phyloP scores from a whole-genome alignment of 1,140 invertebrate species.

The Cherax destructor region DNA sequence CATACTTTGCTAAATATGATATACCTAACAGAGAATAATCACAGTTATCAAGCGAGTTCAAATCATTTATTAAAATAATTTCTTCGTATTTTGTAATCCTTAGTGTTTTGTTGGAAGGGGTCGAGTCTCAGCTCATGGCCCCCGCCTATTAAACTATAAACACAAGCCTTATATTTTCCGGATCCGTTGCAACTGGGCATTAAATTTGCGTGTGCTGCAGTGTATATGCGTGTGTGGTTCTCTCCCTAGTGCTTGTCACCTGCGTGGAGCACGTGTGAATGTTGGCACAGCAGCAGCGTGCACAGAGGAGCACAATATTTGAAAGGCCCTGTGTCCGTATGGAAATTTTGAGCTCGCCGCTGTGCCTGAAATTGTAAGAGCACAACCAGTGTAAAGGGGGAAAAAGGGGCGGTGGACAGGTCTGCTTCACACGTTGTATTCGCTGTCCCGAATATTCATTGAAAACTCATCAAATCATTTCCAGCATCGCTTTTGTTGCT shows the following conservation, averaged over 20 bases:
- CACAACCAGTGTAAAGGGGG: not conserved
- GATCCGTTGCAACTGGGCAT: too few relatives aligned
- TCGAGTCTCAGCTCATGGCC: too few relatives aligned
- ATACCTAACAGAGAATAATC: too few relatives aligned
- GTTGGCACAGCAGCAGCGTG: slow-evolving; percentile 1
- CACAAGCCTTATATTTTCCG: too few relatives aligned
- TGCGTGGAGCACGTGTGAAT: not conserved
- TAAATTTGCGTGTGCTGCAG: not conserved
- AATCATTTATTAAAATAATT: too few relatives aligned
- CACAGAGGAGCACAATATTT: slow-evolving; percentile 43
- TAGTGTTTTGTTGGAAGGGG: too few relatives aligned
- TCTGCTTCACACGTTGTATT: slow-evolving; percentile 45
- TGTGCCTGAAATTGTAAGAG: slow-evolving; percentile 16
- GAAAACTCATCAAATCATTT: slow-evolving; percentile 48
- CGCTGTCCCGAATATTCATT: slow-evolving; percentile 32
- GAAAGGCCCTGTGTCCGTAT: slow-evolving; percentile 20
- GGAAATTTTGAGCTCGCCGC: slow-evolving; percentile 4
- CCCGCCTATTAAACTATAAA: too few relatives aligned
- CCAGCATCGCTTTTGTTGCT: slow-evolving; percentile 15
- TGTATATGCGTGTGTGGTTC: not conserved
- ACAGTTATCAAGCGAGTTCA: too few relatives aligned
- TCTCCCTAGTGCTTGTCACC: not conserved
- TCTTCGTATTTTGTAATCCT: too few relatives aligned
- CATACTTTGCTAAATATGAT: too few relatives aligned
- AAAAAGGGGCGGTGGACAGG: slow-evolving; percentile 11